These are phyloP conservation scores for Timandra comae DNA, from an alignment of 2,888 invertebrate species.

Conservation along the genomic window DNA sequence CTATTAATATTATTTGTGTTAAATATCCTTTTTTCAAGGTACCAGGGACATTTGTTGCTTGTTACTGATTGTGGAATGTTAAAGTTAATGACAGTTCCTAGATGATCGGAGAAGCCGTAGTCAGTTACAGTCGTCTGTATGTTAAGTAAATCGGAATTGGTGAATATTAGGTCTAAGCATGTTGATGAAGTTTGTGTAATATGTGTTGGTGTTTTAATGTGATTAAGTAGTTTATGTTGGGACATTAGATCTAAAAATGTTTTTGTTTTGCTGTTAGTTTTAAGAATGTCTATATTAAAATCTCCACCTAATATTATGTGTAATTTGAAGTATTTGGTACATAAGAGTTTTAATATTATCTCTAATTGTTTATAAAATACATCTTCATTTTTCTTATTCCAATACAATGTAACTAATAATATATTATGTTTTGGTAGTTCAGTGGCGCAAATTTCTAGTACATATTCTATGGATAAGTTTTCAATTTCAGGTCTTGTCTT, in stretches of 20 bases:
- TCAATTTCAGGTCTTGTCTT: background rate
- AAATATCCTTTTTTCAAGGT: background rate
- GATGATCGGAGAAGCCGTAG: background rate
- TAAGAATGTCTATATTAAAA: background rate
- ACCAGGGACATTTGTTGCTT: background rate
- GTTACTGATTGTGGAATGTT: too few species aligned
- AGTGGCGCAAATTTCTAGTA: slow-evolving; percentile 2
- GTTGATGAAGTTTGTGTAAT: background rate
- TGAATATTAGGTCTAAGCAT: slow-evolving; percentile 3
- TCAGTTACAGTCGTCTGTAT: background rate
- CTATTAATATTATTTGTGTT: background rate
- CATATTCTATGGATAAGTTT: slow-evolving; percentile 1
- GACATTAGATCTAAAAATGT: background rate
- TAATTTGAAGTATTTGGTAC: background rate
- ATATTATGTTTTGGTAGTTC: slow-evolving; percentile 1
- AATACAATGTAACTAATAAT: slow-evolving; percentile 1
- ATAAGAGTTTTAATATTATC: background rate
- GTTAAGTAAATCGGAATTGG: background rate
- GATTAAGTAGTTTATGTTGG: background rate
- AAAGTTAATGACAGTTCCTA: background rate
- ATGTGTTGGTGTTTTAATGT: slow-evolving; percentile 1
- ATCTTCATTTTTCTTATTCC: slow-evolving; percentile 1
- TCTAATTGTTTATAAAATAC: slow-evolving; percentile 1
- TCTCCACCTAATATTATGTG: background rate
- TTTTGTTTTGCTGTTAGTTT: too few species aligned